Evolutionary conservation across 2,797 vertebrate genomes (phyloP).

Genomic region (Serranus cabrilla): DNA sequence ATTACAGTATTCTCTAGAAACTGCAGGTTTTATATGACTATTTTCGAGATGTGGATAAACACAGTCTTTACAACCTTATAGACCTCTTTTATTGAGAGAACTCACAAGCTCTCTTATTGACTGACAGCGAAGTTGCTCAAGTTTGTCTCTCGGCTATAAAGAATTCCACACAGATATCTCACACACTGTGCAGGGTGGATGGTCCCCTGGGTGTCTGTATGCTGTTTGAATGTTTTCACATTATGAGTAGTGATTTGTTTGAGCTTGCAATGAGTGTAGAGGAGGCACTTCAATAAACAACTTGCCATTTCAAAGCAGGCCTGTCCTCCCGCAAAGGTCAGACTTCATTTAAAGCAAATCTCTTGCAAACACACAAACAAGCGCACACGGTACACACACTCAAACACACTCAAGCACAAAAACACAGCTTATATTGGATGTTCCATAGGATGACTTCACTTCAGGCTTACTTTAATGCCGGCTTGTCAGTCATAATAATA

Average conservation of each 20-base stretch:
- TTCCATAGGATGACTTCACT: conserved; percentile 50
- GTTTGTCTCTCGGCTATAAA: conserved; percentile 32
- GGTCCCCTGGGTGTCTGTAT: conserved; percentile 50
- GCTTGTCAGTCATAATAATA: conserved; percentile 67
- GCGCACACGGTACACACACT: conserved; percentile 6
- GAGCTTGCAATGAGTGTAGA: conserved; percentile 54
- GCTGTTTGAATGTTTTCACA: conserved; percentile 74
- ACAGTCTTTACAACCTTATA: background rate
- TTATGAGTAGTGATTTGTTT: conserved; percentile 71
- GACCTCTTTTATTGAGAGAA: conserved; percentile 24
- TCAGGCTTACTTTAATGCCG: conserved; percentile 51
- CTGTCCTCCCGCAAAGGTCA: conserved; percentile 78
- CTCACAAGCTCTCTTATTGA: conserved; percentile 17
- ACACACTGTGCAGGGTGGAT: background rate
- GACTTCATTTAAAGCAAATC: conserved; percentile 82
- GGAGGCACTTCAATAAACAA: conserved; percentile 81
- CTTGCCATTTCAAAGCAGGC: conserved; percentile 80
- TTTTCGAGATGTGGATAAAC: conserved; percentile 16
- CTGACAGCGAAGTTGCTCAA: conserved; percentile 24
- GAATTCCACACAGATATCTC: conserved; percentile 27
- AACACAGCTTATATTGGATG: conserved; percentile 54
- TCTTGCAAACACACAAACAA: conserved; percentile 77
- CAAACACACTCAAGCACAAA: conserved; percentile 26
- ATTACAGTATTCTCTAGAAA: conserved; percentile 11
- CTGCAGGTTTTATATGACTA: conserved; percentile 12